Evolutionary conservation across 1,140 invertebrate genomes (phyloP).

Genomic region (Oedothorax gibbosus): DNA sequence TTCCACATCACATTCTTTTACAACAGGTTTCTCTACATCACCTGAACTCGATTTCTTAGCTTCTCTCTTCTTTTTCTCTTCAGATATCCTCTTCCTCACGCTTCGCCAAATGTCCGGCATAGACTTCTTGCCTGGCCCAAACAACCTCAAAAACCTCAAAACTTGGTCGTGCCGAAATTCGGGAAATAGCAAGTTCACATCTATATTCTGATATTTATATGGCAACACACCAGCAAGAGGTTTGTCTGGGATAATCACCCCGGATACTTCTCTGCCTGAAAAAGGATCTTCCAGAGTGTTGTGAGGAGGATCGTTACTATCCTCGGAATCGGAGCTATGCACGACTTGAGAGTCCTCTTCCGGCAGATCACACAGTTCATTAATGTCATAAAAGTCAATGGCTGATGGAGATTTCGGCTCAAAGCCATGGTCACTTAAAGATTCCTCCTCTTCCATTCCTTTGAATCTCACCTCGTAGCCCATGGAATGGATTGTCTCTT

Average conservation of each 20-base stretch:
- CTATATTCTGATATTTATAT: constrained; percentile 88
- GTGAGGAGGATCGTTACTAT: too few relatives aligned
- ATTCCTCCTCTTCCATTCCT: constrained; percentile 53
- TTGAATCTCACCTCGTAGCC: background rate
- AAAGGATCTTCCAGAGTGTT: too few relatives aligned
- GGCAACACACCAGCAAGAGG: constrained; percentile 96
- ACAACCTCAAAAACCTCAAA: constrained; percentile 89
- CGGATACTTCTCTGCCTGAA: too few relatives aligned
- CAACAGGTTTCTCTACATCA: background rate
- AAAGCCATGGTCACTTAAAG: constrained; percentile 21
- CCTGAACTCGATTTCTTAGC: background rate
- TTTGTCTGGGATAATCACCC: constrained; percentile 74
- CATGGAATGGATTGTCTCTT: constrained; percentile 12
- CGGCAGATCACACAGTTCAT: constrained; percentile 85
- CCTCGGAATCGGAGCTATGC: too few relatives aligned
- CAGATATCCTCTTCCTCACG: constrained; percentile 78
- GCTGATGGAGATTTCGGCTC: constrained; percentile 79
- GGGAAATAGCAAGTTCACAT: constrained; percentile 90
- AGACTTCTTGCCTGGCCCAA: constrained; percentile 89
- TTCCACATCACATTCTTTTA: constrained; percentile 31
- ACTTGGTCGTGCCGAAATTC: constrained; percentile 84
- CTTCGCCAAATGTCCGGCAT: constrained; percentile 92
- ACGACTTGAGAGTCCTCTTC: background rate
- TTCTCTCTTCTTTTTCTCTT: constrained; percentile 70
- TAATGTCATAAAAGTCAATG: constrained; percentile 93